Evolutionary conservation across 2,113 vertebrate species (phyloP), one percentile per base, ranked within the genome.

Genomic region (Hiodon alosoides): DNA sequence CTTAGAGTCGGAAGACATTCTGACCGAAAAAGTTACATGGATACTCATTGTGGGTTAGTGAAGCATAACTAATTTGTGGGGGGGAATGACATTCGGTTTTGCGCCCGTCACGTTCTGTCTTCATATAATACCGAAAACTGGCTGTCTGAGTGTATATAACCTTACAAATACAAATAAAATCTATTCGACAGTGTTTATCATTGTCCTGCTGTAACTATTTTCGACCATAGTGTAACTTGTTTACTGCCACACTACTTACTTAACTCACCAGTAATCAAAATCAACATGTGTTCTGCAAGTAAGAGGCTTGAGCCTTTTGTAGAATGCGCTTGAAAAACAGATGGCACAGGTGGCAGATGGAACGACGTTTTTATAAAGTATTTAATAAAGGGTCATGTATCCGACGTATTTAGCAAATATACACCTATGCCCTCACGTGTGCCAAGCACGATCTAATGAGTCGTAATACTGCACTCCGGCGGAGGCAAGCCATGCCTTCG

Each of bases 291-390:
- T 10, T 68, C 10, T 52, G 10, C 67, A 68, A 50, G 50, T 5
- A 67, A 68, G 67, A 68, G 67, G 46, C 47, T 67, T 50, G 14
- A 62, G 47, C 46, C 6, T 50, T 51, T 58, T 9, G 14, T 59
- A 47, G 8, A 73, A 65, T 50, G 72, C 46, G 54, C 16, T 73
- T 65, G 51, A 50, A 65, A 10, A 65, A 58, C 69, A 71, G 17
- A 59, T 54, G 51, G 61, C 11, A 55, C 67, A 51, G 11, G 47
- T 51, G 50, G 48, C 14, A 13, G 48, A 48, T 53, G 50, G 13
- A 72, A 17, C 13, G 71, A 72, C n/a, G 51, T 73, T 73, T 73
- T 65, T 64, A 65, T 73, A 64, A 73, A 31, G 1, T 62, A 54
- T 73, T 73, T 64, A 64, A 73, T 64, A 46, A 53, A 65, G 60